A percentile compares a stretch with the other conserved stretches of the same genome.
phyloP scores from a whole-genome alignment of 2,797 vertebrate genomes.

The Sebastes umbrosus region DNA sequence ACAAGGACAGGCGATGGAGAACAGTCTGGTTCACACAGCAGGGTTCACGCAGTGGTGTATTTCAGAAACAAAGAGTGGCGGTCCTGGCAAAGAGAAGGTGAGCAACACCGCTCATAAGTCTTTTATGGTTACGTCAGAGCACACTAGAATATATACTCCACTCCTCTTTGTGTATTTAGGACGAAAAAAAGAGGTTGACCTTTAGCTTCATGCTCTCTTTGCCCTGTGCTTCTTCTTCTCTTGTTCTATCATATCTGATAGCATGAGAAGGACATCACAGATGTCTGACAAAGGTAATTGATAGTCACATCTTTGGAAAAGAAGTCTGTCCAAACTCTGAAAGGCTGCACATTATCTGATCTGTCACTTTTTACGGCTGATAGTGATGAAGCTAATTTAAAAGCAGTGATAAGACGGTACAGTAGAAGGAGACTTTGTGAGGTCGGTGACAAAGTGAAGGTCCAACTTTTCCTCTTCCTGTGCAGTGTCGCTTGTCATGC shows the following conservation, averaged over 20 bases:
- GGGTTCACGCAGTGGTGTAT: conserved; percentile 9
- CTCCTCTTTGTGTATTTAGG: conserved; percentile 21
- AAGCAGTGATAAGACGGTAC: conserved; percentile 34
- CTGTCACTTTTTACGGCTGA: conserved; percentile 23
- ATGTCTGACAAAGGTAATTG: conserved; percentile 57
- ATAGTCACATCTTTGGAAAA: conserved; percentile 40
- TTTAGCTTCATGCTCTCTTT: conserved; percentile 38
- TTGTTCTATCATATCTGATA: conserved; percentile 47
- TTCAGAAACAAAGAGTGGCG: background rate
- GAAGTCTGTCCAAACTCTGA: conserved; percentile 28
- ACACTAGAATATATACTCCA: conserved; percentile 16
- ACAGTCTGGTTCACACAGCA: conserved; percentile 34
- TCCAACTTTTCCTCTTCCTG: background rate
- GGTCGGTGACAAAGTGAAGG: conserved; percentile 6
- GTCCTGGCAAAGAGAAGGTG: conserved; percentile 12
- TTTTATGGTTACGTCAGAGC: conserved; percentile 28
- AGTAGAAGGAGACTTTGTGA: conserved; percentile 24
- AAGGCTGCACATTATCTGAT: conserved; percentile 50
- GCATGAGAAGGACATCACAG: conserved; percentile 44
- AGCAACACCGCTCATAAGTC: background rate
- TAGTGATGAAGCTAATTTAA: conserved; percentile 43
- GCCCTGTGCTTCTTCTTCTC: conserved; percentile 6
- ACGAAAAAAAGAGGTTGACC: conserved; percentile 37
- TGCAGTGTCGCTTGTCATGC: background rate
- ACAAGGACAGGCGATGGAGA: conserved; percentile 51